phyloP scores from a whole-genome alignment of 2,113 vertebrate species.

The Origma solitaria region DNA sequence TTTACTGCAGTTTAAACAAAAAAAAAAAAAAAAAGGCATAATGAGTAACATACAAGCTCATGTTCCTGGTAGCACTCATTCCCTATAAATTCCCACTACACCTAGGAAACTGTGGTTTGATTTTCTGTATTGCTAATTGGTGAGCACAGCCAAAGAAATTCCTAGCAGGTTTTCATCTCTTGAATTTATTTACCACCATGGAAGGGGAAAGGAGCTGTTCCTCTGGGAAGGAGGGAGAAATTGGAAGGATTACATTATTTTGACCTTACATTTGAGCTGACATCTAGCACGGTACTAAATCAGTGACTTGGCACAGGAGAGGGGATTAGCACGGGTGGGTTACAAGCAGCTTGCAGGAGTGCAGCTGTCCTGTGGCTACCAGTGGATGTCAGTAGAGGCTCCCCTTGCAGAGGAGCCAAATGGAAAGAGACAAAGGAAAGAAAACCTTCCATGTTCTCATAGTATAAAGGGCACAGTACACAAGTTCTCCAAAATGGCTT shows the following conservation, averaged over 20 bases:
- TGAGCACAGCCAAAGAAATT: constrained; percentile 14
- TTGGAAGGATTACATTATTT: constrained; percentile 53
- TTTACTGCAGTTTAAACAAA: constrained; percentile 43
- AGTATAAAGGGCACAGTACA: not conserved
- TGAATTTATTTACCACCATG: constrained; percentile 56
- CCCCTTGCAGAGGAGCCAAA: constrained; percentile 24
- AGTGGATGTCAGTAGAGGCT: constrained; percentile 63
- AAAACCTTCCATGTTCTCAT: not conserved
- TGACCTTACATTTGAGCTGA: constrained; percentile 56
- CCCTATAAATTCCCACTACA: constrained; percentile 36
- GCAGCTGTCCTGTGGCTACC: constrained; percentile 33
- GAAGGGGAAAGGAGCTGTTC: not conserved
- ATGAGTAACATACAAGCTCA: constrained; percentile 29
- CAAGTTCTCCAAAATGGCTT: not conserved
- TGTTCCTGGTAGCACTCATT: constrained; percentile 15
- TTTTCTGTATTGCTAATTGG: constrained; percentile 46
- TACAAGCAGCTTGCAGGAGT: not conserved
- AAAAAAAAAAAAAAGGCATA: not conserved
- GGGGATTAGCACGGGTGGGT: constrained; percentile 30
- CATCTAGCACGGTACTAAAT: constrained; percentile 50
- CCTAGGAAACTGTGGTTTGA: constrained; percentile 47
- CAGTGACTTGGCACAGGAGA: constrained; percentile 36
- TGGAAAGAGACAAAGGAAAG: constrained; percentile 4
- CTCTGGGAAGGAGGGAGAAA: constrained; percentile 15
- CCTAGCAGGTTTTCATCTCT: constrained; percentile 42